Base-by-base conservation (phyloP, 2,797 vertebrate species). In the Onychomys arenicola region DNA sequence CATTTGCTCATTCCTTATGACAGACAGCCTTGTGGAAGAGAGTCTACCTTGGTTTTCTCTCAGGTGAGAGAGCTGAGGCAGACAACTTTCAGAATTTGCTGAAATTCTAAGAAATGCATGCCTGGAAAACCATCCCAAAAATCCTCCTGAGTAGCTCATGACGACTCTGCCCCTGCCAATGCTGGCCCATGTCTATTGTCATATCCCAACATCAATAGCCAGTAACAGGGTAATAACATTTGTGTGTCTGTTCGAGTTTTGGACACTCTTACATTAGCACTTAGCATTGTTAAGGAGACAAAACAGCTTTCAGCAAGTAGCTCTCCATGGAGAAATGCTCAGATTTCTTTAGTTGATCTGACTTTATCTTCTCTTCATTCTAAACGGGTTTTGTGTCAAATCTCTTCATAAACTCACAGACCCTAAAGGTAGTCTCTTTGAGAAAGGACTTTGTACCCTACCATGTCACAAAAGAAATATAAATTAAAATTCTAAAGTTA, bases 401-500 rank as follows among this genome's bases (percentile, higher is more conserved):
- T 85, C 61, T 88, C 46, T 86, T 87, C 21, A 91, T 83, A 19
- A 94, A 63, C 7, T 57, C 3, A 34, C 89, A 89, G 10, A 81
- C 75, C 9, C 84, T 49, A 78, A 65, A 77, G 14, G 16, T 73
- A 27, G 4, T 84, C 14, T 89, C 2, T 37, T 91, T 93, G 25
- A 19, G 65, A 95, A 96, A 91, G 23, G 14, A 34, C 11, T 81
- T 55, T 57, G 59, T 40, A 77, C 63, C 13, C 25, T 59, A 43
- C 34, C 55, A 63, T 7, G 55, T 76, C 2, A 69, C 1, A 55
- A 65, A 71, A 80, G 11, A 88, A 80, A 90, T 46, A 84, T 8
- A 59, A 92, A 59, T 80, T 78, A 43, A 46, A 89, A 94, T 93
- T 92, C 78, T 96, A 69, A 43, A 32, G 6, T 77, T 84, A 67